Evolutionary conservation across 2,888 invertebrate species (phyloP).

Genomic region (Phyto melanocephala): DNA sequence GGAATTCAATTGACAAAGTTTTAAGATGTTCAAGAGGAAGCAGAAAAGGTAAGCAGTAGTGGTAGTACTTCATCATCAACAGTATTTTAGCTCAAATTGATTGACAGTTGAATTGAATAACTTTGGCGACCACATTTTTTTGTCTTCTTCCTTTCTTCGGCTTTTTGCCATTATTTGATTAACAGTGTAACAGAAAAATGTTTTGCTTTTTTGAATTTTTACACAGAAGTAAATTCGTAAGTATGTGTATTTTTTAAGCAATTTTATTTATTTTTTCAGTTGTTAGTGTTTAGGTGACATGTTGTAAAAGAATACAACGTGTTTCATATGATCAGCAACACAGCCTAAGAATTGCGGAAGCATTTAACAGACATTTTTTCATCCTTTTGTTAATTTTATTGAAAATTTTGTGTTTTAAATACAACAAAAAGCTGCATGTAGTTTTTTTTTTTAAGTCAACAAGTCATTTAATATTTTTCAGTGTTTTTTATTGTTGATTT

Average conservation of each 20-base stretch:
- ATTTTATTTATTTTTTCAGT: constrained; percentile 12
- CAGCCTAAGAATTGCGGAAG: constrained; percentile 50
- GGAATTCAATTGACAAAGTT: constrained; percentile 57
- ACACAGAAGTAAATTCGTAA: background rate
- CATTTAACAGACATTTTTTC: background rate
- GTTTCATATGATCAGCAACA: constrained; percentile 21
- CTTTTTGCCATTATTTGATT: constrained; percentile 72
- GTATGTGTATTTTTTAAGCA: background rate
- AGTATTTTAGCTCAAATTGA: constrained; percentile 75
- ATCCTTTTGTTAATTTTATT: background rate
- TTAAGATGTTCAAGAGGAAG: constrained; percentile 39
- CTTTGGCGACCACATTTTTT: constrained; percentile 76
- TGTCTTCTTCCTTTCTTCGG: background rate
- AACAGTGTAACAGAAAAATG: constrained; percentile 45
- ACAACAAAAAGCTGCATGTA: constrained; percentile 11
- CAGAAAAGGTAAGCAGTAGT: constrained; percentile 30
- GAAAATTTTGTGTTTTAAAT: background rate
- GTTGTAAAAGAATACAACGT: constrained; percentile 26
- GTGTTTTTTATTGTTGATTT: background rate
- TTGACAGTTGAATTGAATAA: constrained; percentile 78
- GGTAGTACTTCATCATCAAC: constrained; percentile 33
- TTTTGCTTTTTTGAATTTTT: constrained; percentile 1
- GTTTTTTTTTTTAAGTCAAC: constrained; percentile 24
- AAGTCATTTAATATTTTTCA: constrained; percentile 35
- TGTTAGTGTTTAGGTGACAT: constrained; percentile 8